Evolutionary conservation across 2,888 invertebrate genomes (phyloP), one percentile per base, ranked within the genome.

Genomic region (Gastracanthus pulcherrimus): DNA sequence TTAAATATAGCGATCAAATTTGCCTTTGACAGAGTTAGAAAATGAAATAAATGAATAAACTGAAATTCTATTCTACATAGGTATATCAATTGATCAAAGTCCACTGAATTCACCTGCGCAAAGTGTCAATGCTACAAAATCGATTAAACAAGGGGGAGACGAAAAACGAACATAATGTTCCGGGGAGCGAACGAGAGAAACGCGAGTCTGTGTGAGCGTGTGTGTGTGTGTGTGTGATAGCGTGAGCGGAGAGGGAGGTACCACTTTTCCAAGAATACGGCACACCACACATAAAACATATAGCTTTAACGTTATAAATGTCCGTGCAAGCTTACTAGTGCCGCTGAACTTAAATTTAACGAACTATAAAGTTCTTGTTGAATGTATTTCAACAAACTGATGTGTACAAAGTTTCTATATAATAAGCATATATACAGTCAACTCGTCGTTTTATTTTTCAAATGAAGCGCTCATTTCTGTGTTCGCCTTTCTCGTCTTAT

Each of bases 311-410:
- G 66, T 74, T 80, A 72, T 80, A 76, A 78, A 90, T 90, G 90
- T 90, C 90, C 90, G 90, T 91, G 90, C 90, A 91, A 91, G 90
- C 90, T 91, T 90, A 89, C 88, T 90, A 90, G 90, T 90, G 90
- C 90, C 90, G 90, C 90, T 87, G 83, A 86, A 83, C 76, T 83
- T 84, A 62, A 70, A 76, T 81, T 80, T 76, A 76, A 80, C 77
- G 64, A 41, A 82, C 71, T 72, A 41, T 76, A 19, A 38, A 45
- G 62, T 86, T 86, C 87, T 85, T 83, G 86, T 86, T 87, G 84
- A 79, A 85, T 84, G 82, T 81, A 84, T n/a, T 5, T 78, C 72
- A 51, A 74, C 69, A 38, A 60, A 41, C 23, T 31, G 58, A 82
- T 78, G 58, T 82, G 78, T 82, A 82, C 78, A 82, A 82, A 82